Evolutionary conservation across 2,113 vertebrate species (phyloP).

Genomic region (Aramus guarauna): DNA sequence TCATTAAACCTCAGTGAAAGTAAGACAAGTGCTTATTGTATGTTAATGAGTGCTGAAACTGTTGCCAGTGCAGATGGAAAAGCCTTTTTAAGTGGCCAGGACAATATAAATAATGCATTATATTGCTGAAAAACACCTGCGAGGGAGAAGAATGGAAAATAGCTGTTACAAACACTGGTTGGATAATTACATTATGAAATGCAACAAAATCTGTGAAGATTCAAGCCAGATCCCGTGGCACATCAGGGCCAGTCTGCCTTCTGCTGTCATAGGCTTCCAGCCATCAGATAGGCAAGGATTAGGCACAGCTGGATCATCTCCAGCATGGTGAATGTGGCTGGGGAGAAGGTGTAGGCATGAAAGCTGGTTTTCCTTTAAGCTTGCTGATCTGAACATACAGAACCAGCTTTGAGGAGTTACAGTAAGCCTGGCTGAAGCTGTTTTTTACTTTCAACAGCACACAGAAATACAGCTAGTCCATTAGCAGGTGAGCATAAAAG

Average conservation of each 20-base stretch:
- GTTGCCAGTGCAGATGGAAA: slow-evolving; percentile 15
- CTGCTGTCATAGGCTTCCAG: neutral
- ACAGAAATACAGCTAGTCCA: neutral
- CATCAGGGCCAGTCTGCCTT: neutral
- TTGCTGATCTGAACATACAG: neutral
- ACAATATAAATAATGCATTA: slow-evolving; percentile 28
- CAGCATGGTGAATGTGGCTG: neutral
- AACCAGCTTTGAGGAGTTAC: neutral
- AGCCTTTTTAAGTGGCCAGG: slow-evolving; percentile 2
- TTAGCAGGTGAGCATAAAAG: neutral
- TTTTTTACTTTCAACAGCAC: neutral
- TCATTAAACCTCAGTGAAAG: neutral
- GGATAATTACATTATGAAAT: neutral
- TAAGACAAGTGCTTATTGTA: neutral
- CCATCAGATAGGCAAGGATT: neutral
- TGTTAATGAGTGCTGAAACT: neutral
- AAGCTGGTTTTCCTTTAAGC: neutral
- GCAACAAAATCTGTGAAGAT: neutral
- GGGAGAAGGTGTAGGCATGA: neutral
- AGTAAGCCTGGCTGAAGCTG: neutral
- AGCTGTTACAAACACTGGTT: neutral
- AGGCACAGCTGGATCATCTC: neutral
- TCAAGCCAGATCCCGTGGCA: neutral
- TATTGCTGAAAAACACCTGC: slow-evolving; percentile 14
- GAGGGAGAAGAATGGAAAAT: neutral